Percentiles rank a stretch among this genome's conserved stretches.
phyloP scores from a whole-genome alignment of 2,797 vertebrate species.

The Bufotes viridis region DNA sequence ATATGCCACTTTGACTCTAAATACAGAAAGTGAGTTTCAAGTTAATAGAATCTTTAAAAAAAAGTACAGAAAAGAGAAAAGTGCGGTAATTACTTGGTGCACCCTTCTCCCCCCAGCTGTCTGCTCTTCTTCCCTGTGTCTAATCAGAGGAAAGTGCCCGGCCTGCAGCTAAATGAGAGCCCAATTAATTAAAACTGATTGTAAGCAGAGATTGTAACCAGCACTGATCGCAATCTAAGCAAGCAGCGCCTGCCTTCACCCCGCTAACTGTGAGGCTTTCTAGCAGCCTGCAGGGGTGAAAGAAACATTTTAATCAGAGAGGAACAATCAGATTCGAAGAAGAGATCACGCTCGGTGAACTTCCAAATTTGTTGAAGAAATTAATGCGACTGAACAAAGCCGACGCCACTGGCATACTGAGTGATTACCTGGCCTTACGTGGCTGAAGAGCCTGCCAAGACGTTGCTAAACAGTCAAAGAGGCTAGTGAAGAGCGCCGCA shows the following conservation, averaged over 20 bases:
- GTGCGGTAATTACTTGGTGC: not conserved
- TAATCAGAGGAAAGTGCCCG: conserved; percentile 58
- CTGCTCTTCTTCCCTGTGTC: conserved; percentile 50
- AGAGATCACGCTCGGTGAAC: conserved; percentile 56
- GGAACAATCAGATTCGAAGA: conserved; percentile 53
- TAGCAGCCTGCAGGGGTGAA: conserved; percentile 52
- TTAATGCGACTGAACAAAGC: conserved; percentile 53
- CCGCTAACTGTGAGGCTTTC: conserved; percentile 50
- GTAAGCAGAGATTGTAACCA: conserved; percentile 62
- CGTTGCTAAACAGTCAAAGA: not conserved
- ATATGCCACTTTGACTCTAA: not conserved
- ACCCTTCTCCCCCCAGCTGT: conserved; percentile 26
- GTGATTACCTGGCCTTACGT: conserved; percentile 23
- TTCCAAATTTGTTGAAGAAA: conserved; percentile 59
- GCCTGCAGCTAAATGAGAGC: conserved; percentile 60
- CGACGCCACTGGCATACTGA: conserved; percentile 38
- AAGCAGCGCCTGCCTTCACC: conserved; percentile 48
- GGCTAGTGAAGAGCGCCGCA: not conserved
- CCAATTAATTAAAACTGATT: conserved; percentile 64
- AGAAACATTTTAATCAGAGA: conserved; percentile 58
- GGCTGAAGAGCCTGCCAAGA: not conserved
- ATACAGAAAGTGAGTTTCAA: not conserved
- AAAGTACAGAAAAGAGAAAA: conserved; percentile 25
- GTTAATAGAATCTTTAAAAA: conserved; percentile 5
- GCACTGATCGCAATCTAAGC: conserved; percentile 56